Evolutionary conservation across 30 jellyfish, hydroid and myxozoan species (phyloP).

Genomic region (Sanderia malayensis): DNA sequence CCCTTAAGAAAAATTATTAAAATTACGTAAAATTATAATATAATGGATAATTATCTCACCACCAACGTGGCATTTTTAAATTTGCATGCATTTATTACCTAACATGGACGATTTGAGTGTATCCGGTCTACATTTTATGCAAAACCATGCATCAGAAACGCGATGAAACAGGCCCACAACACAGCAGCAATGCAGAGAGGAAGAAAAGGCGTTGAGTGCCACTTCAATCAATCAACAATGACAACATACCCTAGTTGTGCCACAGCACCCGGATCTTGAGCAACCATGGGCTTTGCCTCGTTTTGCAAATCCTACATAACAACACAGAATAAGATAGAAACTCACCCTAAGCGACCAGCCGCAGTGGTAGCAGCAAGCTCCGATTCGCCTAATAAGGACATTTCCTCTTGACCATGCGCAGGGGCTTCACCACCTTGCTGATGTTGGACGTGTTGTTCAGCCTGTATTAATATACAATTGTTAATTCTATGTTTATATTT

Average conservation of each 20-base stretch:
- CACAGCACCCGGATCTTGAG: conserved; percentile 88
- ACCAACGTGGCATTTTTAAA: no score
- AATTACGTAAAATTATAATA: no score
- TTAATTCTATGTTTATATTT: conserved; percentile 24
- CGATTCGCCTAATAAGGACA: conserved; percentile 87
- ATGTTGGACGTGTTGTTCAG: conserved; percentile 97
- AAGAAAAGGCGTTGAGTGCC: no score
- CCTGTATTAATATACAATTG: conserved; percentile 68
- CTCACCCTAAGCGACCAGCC: conserved; percentile 99
- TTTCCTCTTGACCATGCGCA: conserved; percentile 70
- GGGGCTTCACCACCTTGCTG: conserved; percentile 83
- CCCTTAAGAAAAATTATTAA: no score
- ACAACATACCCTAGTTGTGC: conserved; percentile 99
- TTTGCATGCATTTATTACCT: no score
- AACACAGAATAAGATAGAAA: conserved; percentile 12
- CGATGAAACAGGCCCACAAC: no score
- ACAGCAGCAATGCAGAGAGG: no score
- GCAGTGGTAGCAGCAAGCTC: conserved; percentile 81
- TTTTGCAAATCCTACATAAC: conserved; percentile 83
- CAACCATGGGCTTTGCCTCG: conserved; percentile 81
- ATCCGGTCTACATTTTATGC: no score
- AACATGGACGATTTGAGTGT: no score
- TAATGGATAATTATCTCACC: no score
- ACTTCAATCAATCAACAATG: no score
- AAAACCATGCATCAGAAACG: no score